These are phyloP conservation scores for Papilio glaucus DNA, from an alignment of 1,140 invertebrate genomes.

Conservation along the genomic window DNA sequence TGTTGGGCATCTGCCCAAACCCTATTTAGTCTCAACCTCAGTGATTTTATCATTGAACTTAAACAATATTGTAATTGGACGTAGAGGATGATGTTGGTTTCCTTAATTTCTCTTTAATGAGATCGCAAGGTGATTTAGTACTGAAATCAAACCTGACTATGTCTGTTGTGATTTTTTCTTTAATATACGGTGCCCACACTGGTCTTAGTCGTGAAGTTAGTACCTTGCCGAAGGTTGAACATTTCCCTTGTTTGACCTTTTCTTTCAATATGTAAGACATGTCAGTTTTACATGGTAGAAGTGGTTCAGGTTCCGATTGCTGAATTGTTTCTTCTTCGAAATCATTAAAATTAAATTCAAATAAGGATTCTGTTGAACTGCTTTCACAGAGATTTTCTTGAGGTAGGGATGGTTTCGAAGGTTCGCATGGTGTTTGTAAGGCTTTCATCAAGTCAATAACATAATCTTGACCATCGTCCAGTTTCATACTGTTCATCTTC, in stretches of 20 bases:
- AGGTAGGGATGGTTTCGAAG: conserved; percentile 9
- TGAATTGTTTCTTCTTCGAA: conserved; percentile 43
- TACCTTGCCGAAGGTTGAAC: conserved; percentile 69
- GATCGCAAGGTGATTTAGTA: conserved; percentile 67
- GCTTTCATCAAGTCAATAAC: conserved; percentile 67
- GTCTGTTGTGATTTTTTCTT: conserved; percentile 45
- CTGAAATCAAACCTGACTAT: conserved; percentile 64
- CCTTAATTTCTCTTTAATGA: conserved; percentile 60
- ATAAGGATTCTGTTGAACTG: conserved; percentile 62
- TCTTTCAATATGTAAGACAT: conserved; percentile 64
- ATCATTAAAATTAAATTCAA: conserved; percentile 55
- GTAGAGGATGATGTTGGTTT: conserved; percentile 52
- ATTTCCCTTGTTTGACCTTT: conserved; percentile 54
- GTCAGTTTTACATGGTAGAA: conserved; percentile 60
- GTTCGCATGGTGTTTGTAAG: conserved; percentile 46
- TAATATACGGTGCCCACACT: conserved; percentile 59
- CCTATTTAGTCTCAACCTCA: not conserved
- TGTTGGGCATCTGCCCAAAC: not conserved
- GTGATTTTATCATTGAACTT: not conserved
- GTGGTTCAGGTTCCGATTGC: conserved; percentile 44
- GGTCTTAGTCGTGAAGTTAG: conserved; percentile 53
- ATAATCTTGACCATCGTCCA: conserved; percentile 37
- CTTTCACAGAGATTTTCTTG: conserved; percentile 53
- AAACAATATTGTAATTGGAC: not conserved
- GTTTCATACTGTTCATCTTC: conserved; percentile 42